These are phyloP conservation scores for Epinephelus cyanopodus DNA, from an alignment of 2,113 vertebrate species.

Conservation along the genomic window DNA sequence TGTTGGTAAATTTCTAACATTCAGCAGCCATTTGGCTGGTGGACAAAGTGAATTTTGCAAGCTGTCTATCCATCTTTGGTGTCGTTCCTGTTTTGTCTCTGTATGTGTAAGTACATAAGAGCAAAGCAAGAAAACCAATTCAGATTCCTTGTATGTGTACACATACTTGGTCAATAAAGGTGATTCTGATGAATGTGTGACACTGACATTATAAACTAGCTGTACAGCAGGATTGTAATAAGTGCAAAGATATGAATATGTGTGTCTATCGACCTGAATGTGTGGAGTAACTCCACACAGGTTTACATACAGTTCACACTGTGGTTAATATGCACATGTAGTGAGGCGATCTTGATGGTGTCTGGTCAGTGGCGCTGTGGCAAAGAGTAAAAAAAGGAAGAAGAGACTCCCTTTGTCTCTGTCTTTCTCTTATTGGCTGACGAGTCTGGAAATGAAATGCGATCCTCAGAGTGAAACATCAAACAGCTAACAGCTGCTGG, in stretches of 20 bases:
- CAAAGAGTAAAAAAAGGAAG: slow-evolving; percentile 50
- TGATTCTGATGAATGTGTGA: slow-evolving; percentile 14
- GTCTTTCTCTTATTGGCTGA: slow-evolving; percentile 72
- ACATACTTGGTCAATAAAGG: no score
- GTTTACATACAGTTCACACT: not conserved
- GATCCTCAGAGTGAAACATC: slow-evolving; percentile 84
- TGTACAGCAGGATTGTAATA: not conserved
- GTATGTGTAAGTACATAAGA: no score
- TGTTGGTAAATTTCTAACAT: no score
- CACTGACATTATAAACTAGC: slow-evolving; percentile 15
- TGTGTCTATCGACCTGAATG: not conserved
- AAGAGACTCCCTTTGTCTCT: slow-evolving; percentile 52
- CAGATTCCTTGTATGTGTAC: no score
- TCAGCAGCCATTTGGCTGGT: no score
- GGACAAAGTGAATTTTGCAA: no score
- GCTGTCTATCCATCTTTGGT: no score
- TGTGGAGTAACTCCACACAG: not conserved
- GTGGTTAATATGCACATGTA: not conserved
- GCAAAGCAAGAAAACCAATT: no score
- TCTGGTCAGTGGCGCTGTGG: slow-evolving; percentile 36
- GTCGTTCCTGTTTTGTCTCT: no score
- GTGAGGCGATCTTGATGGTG: not conserved
- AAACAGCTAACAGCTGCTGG: slow-evolving; percentile 85
- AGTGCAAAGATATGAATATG: not conserved
- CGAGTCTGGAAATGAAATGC: slow-evolving; percentile 82